phyloP scores from a whole-genome alignment of 92 coral and sea anemone species.

The Epizoanthus scotinus region DNA sequence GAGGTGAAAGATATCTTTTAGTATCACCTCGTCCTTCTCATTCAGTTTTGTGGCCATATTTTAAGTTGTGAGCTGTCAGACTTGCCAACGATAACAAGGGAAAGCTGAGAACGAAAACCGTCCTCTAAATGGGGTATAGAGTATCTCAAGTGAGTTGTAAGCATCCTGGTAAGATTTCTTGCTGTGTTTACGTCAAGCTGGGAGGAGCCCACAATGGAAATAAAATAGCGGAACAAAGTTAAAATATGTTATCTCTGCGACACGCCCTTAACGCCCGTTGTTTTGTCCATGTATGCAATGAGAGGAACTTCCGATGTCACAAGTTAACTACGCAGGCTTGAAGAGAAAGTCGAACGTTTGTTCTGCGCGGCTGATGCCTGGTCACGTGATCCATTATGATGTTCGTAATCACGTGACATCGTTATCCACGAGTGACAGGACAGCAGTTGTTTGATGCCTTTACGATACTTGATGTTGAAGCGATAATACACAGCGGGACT shows the following conservation, averaged over 20 bases:
- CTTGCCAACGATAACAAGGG: no score
- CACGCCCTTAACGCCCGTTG: no score
- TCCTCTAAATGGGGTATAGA: no score
- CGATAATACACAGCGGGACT: slow-evolving; percentile 17
- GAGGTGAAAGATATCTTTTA: slow-evolving; percentile 85
- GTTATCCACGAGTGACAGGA: neutral
- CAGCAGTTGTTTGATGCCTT: slow-evolving; percentile 10
- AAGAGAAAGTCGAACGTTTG: slow-evolving; percentile 11
- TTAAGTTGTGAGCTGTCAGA: neutral
- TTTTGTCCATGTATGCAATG: no score
- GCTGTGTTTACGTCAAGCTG: no score
- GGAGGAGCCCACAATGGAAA: no score
- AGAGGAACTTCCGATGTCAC: no score
- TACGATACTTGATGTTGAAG: slow-evolving; percentile 31
- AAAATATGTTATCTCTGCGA: no score
- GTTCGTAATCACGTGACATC: neutral
- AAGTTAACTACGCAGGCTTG: neutral
- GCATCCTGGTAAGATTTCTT: no score
- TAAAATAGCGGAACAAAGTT: no score
- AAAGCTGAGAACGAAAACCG: no score
- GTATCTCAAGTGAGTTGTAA: no score
- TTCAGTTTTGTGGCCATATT: slow-evolving; percentile 55
- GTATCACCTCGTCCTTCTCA: slow-evolving; percentile 74
- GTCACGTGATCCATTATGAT: neutral
- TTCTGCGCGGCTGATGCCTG: neutral